Evolutionary conservation across 2,888 invertebrate genomes (phyloP), one percentile per base, ranked within the genome.

Genomic region (Xanthia icteritia): DNA sequence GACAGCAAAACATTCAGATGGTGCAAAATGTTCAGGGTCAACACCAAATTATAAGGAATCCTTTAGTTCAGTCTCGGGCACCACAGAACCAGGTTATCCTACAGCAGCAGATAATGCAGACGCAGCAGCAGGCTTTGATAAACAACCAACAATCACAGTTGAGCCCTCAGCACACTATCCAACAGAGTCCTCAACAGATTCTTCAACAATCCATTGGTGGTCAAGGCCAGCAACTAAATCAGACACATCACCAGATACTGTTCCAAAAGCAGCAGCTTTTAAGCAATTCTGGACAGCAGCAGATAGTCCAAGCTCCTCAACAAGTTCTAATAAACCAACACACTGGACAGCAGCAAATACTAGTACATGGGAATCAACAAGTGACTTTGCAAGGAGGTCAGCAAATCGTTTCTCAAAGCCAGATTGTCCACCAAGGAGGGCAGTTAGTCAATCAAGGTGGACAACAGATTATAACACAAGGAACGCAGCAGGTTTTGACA

Each of bases 181-280:
- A 97, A 87, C 97, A 97, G 82, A 89, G 95, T 36, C 97, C 97
- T 69, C 97, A 97, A 85, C 97, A 97, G 87, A 96, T 97, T 51
- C 95, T 97, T 45, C 97, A 97, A 91, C 97, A 97, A 86, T 91
- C 97, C 89, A 90, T 97, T 92, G 96, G 96, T 39, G 94, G 96
- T 42, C 97, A 97, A 92, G 96, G 94, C 73, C 97, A 94, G 91
- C 93, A 95, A 56, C 92, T 97, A 63, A 94, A 93, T 51, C 97
- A 97, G 86, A 96, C 97, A 8, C 96, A 95, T 81, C 96, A 96
- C 90, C 97, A 95, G 88, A 96, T 96, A 87, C 88, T 96, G 39
- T 96, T 96, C 20, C 97, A 96, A 88, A 97, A 97, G 83, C 97
- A 97, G 85, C 97, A 97, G 84, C 95, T 97, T 17, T 93, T 97